Evolutionary conservation across 2,113 vertebrate genomes (phyloP).

Genomic region (Xyrauchen texanus): DNA sequence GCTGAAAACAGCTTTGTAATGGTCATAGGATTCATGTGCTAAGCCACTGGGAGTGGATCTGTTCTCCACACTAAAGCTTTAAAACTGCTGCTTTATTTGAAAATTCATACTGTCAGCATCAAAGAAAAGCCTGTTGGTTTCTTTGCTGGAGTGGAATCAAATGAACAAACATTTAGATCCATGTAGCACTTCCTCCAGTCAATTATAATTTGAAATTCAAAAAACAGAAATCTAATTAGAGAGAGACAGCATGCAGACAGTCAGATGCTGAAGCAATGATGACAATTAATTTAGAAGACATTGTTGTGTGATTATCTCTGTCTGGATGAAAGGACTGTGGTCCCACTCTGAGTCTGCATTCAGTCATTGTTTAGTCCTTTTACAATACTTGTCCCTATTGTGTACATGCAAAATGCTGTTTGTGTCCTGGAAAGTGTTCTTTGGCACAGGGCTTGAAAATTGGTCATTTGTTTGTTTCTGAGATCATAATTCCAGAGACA

Average conservation of each 20-base stretch:
- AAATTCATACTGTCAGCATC: conserved; percentile 16
- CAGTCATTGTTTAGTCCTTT: too few relatives aligned
- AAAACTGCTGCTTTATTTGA: neutral
- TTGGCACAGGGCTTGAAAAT: neutral
- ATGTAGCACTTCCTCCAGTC: conserved; percentile 18
- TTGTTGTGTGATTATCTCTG: neutral
- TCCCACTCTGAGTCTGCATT: too few relatives aligned
- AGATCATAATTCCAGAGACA: neutral
- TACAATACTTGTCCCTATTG: too few relatives aligned
- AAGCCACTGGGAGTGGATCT: neutral
- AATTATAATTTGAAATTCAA: conserved; percentile 27
- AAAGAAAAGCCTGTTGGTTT: conserved; percentile 12
- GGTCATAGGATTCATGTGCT: conserved; percentile 2
- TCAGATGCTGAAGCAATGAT: conserved; percentile 15
- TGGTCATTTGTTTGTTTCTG: neutral
- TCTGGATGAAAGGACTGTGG: neutral
- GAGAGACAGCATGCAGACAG: neutral
- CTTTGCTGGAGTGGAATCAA: conserved; percentile 14
- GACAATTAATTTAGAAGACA: conserved; percentile 1
- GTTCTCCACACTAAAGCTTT: neutral
- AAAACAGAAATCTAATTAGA: conserved; percentile 25
- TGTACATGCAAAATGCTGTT: too few relatives aligned
- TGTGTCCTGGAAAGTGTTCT: neutral
- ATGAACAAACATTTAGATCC: conserved; percentile 1
- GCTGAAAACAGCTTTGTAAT: neutral